Conservation (phyloP, 1,140 invertebrate genomes). For the Drosophila tsacasi region DNA sequence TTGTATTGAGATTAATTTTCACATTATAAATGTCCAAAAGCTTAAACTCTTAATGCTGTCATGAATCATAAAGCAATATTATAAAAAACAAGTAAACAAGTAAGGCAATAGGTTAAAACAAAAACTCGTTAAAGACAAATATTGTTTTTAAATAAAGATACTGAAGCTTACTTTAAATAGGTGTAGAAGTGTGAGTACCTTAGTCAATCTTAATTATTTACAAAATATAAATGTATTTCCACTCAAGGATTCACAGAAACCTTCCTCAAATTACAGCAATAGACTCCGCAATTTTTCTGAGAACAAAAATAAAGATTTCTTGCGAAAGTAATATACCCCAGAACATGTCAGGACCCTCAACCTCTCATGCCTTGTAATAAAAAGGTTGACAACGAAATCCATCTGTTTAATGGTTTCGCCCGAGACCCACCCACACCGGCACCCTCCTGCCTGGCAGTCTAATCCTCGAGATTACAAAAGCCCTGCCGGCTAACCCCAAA, state of each 20-base stretch:
- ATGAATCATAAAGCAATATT: no score
- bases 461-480: slow-evolving; percentile 79
- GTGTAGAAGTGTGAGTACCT: background rate
- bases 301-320: background rate
- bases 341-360: background rate
- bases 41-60: background rate
- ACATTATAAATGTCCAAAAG: background rate
- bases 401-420: slow-evolving; percentile 76
- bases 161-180: background rate
- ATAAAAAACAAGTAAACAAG: background rate
- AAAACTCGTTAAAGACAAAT: background rate
- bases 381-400: slow-evolving; percentile 78
- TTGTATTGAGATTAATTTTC: background rate
- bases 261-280: background rate
- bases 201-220: background rate
- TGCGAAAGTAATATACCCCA: slow-evolving; percentile 12
- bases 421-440: slow-evolving; percentile 19
- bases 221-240: background rate
- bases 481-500: slow-evolving; percentile 48
- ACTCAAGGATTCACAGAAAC: no score
- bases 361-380: slow-evolving; percentile 36
- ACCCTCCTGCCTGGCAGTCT: slow-evolving; percentile 40
- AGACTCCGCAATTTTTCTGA: background rate
- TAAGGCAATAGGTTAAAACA: background rate
- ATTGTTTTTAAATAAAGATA: background rate